These are phyloP conservation scores for Himalopsyche anomala DNA, from an alignment of 2,888 invertebrate species.

Conservation along the genomic window DNA sequence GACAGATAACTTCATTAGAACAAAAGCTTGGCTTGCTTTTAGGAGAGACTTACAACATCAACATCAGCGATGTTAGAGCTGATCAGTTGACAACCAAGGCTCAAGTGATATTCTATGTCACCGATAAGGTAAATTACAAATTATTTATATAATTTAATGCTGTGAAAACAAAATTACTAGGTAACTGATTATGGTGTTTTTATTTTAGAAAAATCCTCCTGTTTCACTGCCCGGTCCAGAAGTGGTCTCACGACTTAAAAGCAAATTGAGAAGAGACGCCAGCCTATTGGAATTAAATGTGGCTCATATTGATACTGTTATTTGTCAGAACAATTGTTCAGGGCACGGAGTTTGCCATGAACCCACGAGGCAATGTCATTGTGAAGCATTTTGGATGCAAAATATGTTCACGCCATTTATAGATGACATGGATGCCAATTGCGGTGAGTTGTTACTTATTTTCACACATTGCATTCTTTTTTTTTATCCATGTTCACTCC, in stretches of 20 bases:
- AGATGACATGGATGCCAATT: slow-evolving; percentile 85
- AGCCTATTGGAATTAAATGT: slow-evolving; percentile 80
- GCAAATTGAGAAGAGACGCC: slow-evolving; percentile 83
- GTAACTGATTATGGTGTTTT: background rate
- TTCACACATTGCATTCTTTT: background rate
- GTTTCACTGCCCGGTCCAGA: slow-evolving; percentile 77
- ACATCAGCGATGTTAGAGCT: slow-evolving; percentile 77
- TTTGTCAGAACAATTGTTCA: slow-evolving; percentile 95
- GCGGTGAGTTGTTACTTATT: slow-evolving; percentile 78
- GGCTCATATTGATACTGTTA: slow-evolving; percentile 86
- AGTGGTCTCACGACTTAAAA: slow-evolving; percentile 81
- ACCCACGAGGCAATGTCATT: slow-evolving; percentile 88
- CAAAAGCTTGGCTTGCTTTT: slow-evolving; percentile 89
- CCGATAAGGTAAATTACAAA: slow-evolving; percentile 74
- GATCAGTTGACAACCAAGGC: slow-evolving; percentile 80
- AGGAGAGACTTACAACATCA: slow-evolving; percentile 83
- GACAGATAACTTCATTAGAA: slow-evolving; percentile 85
- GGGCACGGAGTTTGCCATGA: slow-evolving; percentile 93
- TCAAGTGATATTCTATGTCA: slow-evolving; percentile 83
- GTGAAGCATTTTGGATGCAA: slow-evolving; percentile 98
- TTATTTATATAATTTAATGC: background rate
- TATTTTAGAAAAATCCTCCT: slow-evolving; percentile 68
- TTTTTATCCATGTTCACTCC: too few species aligned
- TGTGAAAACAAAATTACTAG: background rate
- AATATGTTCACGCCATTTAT: slow-evolving; percentile 83